Evolutionary conservation across 2,797 vertebrate species (phyloP).

Genomic region (Muraenolepis orangiensis): DNA sequence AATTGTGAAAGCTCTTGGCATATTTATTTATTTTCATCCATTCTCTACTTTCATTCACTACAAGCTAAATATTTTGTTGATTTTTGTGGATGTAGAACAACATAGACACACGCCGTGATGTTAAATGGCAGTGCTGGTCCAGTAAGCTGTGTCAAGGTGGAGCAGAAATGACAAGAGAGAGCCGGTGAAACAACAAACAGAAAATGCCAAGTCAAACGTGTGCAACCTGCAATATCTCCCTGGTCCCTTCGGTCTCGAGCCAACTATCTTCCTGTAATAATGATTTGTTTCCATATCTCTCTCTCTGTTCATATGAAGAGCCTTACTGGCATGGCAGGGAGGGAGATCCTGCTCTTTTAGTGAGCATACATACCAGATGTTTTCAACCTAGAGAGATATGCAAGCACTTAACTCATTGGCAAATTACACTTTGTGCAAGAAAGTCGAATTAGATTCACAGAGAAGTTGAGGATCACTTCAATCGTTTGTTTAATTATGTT

Average conservation of each 20-base stretch:
- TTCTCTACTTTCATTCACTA: background rate
- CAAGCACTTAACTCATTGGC: conserved; percentile 38
- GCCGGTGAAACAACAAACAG: background rate
- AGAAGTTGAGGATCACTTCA: conserved; percentile 2
- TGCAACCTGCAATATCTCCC: background rate
- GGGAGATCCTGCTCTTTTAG: conserved; percentile 12
- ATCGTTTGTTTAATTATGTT: conserved; percentile 20
- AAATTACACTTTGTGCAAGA: conserved; percentile 23
- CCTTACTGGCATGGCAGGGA: conserved; percentile 1
- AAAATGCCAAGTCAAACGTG: background rate
- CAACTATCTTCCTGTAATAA: background rate
- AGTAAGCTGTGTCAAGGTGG: background rate
- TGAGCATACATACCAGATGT: conserved; percentile 55
- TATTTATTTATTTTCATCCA: background rate
- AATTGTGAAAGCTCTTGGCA: background rate
- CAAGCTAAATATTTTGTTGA: background rate
- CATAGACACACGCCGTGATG: background rate
- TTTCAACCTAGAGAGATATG: conserved; percentile 43
- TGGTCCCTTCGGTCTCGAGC: background rate
- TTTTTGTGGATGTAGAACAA: background rate
- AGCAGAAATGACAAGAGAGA: background rate
- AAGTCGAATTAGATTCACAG: conserved; percentile 15
- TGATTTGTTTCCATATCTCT: background rate
- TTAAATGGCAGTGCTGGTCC: background rate
- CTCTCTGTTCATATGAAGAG: background rate